Conservation (phyloP, 2,113 vertebrate genomes). For the Nesoenas mayeri region DNA sequence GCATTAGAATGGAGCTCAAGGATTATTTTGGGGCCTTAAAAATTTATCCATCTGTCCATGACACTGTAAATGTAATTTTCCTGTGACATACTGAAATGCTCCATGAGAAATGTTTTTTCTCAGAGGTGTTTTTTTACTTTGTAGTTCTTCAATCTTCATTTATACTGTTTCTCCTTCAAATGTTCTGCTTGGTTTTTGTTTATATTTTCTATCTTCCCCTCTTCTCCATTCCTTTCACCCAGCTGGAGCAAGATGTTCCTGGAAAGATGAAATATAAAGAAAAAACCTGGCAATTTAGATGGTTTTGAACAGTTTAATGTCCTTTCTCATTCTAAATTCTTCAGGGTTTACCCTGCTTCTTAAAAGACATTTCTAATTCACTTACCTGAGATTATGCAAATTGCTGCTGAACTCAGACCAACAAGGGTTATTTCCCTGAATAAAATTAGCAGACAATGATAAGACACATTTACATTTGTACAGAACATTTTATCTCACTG, state of each 20-base stretch:
- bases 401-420: conserved; percentile 1
- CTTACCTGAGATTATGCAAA: conserved; percentile 48
- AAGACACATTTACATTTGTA: neutral
- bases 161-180: conserved; percentile 43
- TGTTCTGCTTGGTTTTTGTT: neutral
- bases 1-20: neutral
- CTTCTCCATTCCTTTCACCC: neutral
- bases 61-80: neutral
- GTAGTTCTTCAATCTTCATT: conserved; percentile 19
- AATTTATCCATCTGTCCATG: neutral
- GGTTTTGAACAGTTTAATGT: neutral
- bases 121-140: neutral
- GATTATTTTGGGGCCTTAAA: neutral
- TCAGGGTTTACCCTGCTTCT: neutral
- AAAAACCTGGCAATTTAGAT: neutral
- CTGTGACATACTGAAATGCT: neutral
- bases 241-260: neutral
- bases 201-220: neutral
- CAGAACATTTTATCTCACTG: neutral
- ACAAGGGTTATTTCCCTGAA: conserved; percentile 39
- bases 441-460: conserved; percentile 42
- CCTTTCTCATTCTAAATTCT: conserved; percentile 14
- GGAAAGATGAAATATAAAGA: neutral
- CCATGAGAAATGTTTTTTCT: neutral
- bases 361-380: conserved; percentile 30